Base-by-base conservation (phyloP, 2,888 invertebrate genomes). In the Sarcophaga rosellei region DNA sequence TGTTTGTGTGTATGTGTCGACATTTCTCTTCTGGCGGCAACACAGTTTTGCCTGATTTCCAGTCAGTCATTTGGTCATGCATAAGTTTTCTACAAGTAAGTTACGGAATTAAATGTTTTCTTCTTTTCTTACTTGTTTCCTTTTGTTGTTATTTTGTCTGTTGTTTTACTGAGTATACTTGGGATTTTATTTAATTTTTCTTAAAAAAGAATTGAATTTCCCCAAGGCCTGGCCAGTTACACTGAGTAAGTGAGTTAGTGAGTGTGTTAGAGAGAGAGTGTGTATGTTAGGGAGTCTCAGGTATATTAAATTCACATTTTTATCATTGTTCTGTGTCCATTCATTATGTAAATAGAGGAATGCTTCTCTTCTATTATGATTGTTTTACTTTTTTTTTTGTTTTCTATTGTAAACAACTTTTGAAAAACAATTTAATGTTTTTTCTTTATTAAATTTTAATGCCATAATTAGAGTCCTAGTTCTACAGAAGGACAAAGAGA, bases 121-220 rank as follows among this genome's bases (percentile, higher is more conserved):
- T 12, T 11, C 53, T 53, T 53, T 35, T 35, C 35, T 35, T 35
- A 35, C 47, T 47, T 53, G 15, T 5, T 17, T 53, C 17, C 53
- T 53, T 53, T 17, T 4, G 53, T 17, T 53, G 53, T 53, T 53
- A 15, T 17, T 53, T 53, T 12, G 15, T 15, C 0, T 15, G 1
- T 47, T 47, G 10, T 47, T 15, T 53, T 53, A 17, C 53, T 53
- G 15, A 2, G 17, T 4, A 12, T 53, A 53, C 53, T 15, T 53
- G 17, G 17, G 17, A 53, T 53, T 53, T 53, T 15, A 53, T 53
- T 53, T 53, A 53, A 53, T 53, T 53, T 53, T 53, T 53, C 17
- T 44, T 45, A 47, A 20, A 35, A 68, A 68, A 68, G 44, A 35
- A 66, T 68, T 45, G 21, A 68, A 68, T 47, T 68, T 68, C 68